Conservation (phyloP, 1,140 invertebrate genomes). For the Nasonia longicornis region DNA sequence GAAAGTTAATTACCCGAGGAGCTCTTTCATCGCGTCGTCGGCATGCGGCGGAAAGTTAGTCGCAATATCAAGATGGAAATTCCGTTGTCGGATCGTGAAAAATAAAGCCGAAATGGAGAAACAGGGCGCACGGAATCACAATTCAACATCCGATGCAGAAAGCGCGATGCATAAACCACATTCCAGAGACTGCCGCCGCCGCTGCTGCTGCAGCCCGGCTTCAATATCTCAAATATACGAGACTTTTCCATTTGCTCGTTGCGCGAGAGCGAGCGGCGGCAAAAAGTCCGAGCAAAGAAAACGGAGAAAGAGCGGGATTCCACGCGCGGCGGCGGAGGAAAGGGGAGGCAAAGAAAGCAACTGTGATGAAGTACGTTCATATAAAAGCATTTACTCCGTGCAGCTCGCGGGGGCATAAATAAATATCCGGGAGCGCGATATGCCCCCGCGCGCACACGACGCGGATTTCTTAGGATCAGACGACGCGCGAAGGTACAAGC, state of each 20-base stretch:
- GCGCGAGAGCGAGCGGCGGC: neutral
- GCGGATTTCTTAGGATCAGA: neutral
- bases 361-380: slow-evolving; percentile 30
- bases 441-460: neutral
- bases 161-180: slow-evolving; percentile 37
- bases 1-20: neutral
- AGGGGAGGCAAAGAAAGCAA: slow-evolving; percentile 18
- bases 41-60: no score
- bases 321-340: neutral
- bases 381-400: slow-evolving; percentile 29
- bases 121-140: neutral
- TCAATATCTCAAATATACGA: slow-evolving; percentile 45
- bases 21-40: no score
- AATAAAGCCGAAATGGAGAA: neutral
- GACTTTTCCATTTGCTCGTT: slow-evolving; percentile 47
- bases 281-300: neutral
- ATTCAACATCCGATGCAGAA: slow-evolving; percentile 2
- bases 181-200: neutral
- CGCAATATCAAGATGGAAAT: neutral
- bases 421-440: slow-evolving; percentile 23
- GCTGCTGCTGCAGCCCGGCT: neutral
- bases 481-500: no score
- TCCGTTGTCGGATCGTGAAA: neutral
- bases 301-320: neutral
- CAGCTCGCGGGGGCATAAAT: slow-evolving; percentile 24